Evolutionary conservation across 2,888 invertebrate genomes (phyloP), one percentile per base, ranked within the genome.

Genomic region (Parascotia fuliginaria): DNA sequence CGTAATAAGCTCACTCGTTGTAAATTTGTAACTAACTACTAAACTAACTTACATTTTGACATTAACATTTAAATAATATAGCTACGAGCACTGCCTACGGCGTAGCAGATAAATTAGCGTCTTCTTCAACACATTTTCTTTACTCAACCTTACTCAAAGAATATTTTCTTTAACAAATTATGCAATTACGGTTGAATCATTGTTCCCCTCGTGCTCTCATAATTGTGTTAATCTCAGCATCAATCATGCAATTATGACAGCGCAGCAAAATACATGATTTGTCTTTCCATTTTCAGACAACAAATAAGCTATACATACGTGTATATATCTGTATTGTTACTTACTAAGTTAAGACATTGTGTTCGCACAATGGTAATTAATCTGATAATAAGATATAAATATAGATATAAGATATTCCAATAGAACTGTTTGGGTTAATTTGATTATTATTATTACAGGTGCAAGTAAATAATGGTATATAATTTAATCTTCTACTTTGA

Each of bases 221-320:
- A 75, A 80, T 75, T 74, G 72, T 61, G 70, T 77, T 80, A 77
- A 73, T 74, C 76, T 70, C 60, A 52, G 60, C 75, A 81, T 80
- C 73, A 75, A 79, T 79, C 77, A 68, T 66, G 46, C 73, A 73
- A 79, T 79, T 75, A 78, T 67, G 67, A 71, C 53, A 56, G 57
- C 47, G 59, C 57, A 58, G 53, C 48, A 47, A 22, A 55, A 13
- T 6, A 4, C 31, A 40, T 48, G 16, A 41, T 48, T 36, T 47
- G 43, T 40, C 42, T 47, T 65, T 57, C 29, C 42, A 54, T 64
- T 58, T 55, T 50, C 42, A 50, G 46, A 48, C 55, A 47, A 58
- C 59, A 48, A 37, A 55, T 44, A 36, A 45, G 38, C 31, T 24
- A 7, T 7, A 9, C 41, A 40, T 46, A 50, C 46, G 46, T 46